Percentiles rank a stretch among this genome's conserved stretches.
phyloP scores from a whole-genome alignment of 1,140 invertebrate species.

The Cryptotermes secundus region DNA sequence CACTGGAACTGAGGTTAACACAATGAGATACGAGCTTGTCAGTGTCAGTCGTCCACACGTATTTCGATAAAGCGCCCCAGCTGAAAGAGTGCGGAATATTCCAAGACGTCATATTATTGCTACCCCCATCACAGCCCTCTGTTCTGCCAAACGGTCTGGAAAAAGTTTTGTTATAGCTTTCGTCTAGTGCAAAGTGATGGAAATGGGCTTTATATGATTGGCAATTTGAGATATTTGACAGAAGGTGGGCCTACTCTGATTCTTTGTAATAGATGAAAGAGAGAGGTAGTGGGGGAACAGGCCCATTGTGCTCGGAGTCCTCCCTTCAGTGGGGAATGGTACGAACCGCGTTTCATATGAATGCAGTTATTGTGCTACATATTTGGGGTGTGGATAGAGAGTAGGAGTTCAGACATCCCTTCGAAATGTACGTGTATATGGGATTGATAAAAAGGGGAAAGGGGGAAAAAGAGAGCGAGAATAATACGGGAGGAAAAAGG shows the following conservation, averaged over 20 bases:
- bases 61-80: not conserved
- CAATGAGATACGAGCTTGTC: constrained; percentile 3
- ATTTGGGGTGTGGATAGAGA: too few relatives aligned
- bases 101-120: constrained; percentile 13
- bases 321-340: not conserved
- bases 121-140: too few relatives aligned
- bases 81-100: not conserved
- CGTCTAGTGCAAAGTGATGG: not conserved
- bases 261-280: not conserved
- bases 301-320: too few relatives aligned
- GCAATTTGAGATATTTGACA: constrained; percentile 4
- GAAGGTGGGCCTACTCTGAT: not conserved
- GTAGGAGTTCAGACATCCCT: not conserved
- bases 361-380: not conserved
- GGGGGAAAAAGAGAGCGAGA: too few relatives aligned
- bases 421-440: not conserved
- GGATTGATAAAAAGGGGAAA: too few relatives aligned
- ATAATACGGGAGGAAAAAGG: too few relatives aligned
- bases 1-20: not conserved
- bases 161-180: too few relatives aligned
- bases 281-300: too few relatives aligned
- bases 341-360: not conserved
- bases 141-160: too few relatives aligned
- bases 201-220: not conserved
- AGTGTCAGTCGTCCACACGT: not conserved